These are phyloP conservation scores for Brachirus orientalis DNA, from an alignment of 2,113 vertebrate species.

Conservation along the genomic window DNA sequence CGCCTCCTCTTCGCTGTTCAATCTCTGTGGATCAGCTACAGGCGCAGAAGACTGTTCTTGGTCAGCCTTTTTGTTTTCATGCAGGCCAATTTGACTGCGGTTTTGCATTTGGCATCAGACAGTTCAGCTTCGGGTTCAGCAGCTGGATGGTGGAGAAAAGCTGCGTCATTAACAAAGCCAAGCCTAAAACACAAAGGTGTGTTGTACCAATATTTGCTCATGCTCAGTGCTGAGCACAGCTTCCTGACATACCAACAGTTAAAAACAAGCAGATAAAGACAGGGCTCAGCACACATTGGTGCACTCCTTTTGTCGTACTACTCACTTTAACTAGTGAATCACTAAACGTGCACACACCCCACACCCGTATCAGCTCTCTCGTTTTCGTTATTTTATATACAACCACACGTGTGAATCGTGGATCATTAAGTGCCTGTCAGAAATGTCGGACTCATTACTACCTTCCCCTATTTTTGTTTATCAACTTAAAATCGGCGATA, in stretches of 20 bases:
- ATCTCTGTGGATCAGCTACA: constrained; percentile 43
- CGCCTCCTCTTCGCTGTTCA: background rate
- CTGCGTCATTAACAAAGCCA: constrained; percentile 31
- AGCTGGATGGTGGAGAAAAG: constrained; percentile 20
- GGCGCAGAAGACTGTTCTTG: constrained; percentile 18
- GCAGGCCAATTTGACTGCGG: constrained; percentile 18
- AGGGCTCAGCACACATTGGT: constrained; percentile 7
- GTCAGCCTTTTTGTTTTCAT: constrained; percentile 30
- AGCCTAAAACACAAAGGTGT: constrained; percentile 48
- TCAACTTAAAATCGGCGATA: background rate
- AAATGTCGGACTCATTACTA: background rate
- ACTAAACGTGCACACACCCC: background rate
- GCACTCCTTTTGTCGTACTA: constrained; percentile 4
- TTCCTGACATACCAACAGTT: constrained; percentile 46
- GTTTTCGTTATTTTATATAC: no score
- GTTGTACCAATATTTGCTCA: constrained; percentile 73
- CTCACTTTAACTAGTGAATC: constrained; percentile 21
- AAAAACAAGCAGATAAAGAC: constrained; percentile 33
- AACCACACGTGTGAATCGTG: no score
- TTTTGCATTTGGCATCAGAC: constrained; percentile 20
- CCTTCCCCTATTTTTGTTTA: background rate
- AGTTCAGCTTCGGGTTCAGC: constrained; percentile 1
- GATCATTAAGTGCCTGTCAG: constrained; percentile 8
- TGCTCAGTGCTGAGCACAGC: constrained; percentile 41
- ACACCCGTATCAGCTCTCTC: no score